Conservation (phyloP, 2,113 vertebrate species). For the Puntigrus tetrazona region DNA sequence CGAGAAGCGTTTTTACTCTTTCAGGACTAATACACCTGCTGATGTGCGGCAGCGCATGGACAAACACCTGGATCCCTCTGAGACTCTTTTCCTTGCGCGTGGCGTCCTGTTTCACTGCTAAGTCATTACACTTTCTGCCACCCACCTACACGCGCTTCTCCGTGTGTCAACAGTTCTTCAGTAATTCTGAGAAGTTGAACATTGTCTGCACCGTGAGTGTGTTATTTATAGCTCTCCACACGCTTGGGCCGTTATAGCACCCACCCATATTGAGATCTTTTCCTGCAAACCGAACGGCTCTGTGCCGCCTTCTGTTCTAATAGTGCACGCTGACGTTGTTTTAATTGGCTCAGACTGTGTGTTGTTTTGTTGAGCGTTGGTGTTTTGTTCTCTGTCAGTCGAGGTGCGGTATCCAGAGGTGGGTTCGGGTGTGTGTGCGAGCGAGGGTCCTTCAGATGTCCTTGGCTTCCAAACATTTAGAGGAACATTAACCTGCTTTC, state of each 20-base stretch:
- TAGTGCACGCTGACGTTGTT: background rate
- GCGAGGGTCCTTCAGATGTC: slow-evolving; percentile 64
- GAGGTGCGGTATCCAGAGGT: slow-evolving; percentile 26
- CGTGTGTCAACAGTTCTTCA: slow-evolving; percentile 28
- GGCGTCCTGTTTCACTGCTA: background rate
- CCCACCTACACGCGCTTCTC: background rate
- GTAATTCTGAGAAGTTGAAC: slow-evolving; percentile 8
- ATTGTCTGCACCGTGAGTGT: slow-evolving; percentile 28
- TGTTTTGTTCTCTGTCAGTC: background rate
- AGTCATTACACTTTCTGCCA: slow-evolving; percentile 28
- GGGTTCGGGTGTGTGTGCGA: slow-evolving; percentile 22
- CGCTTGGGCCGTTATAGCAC: background rate
- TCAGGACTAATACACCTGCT: background rate
- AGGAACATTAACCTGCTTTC: slow-evolving; percentile 33
- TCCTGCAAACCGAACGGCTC: background rate
- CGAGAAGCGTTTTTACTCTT: no score
- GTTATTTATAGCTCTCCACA: slow-evolving; percentile 15
- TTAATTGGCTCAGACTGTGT: background rate
- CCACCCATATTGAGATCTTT: slow-evolving; percentile 15
- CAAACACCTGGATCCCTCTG: slow-evolving; percentile 16
- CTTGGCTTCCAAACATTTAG: slow-evolving; percentile 57
- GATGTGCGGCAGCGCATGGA: background rate
- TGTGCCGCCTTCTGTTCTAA: background rate
- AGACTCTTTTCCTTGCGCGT: background rate
- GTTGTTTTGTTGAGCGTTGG: background rate